Base-by-base conservation (phyloP, 2,113 vertebrate species). In the Paraplagusia blochii region DNA sequence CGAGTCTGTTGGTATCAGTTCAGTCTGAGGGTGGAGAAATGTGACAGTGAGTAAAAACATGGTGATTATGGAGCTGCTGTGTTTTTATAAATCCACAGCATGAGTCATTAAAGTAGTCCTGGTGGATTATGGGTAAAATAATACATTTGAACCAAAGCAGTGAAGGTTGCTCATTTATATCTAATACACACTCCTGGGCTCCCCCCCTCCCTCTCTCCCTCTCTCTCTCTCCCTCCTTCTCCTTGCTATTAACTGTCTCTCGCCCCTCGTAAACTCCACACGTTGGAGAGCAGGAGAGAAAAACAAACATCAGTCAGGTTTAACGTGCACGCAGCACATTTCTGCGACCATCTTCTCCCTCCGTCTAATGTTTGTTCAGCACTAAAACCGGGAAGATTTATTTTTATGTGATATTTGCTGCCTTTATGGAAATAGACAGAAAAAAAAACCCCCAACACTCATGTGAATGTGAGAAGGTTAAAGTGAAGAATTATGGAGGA, bases 271-370 rank as follows among this genome's bases (percentile, higher is more conserved):
- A 71, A 81, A 80, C 36, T 68, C 65, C 65, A 68, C 69, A 72
- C 47, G 43, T 17, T 39, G 53, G 54, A 50, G 63, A 35, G 40
- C 6, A 6, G 40, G 62, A 56, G 63, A 29, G 50, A 10, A 73
- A 76, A 76, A 66, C 48, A 77, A 83, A 77, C 54, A 76, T 70
- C 75, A 58, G 70, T 54, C 65, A 67, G 69, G 68, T 46, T 51
- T 72, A 52, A 29, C 22, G 22, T 19, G 52, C 51, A 69, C 17
- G 59, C 71, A 29, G 51, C 65, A 53, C 14, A 42, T 71, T 51
- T 38, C 13, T 57, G 11, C 45, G 29, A 55, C n/a, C 56, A 35
- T 48, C 19, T 9, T 58, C 38, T 40, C 33, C 9, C 47, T 50
- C 43, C 8, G 22, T 17, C 5, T 2, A 5, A n/a, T 16, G 7